A percentile compares a stretch with the other conserved stretches of the same genome.
phyloP scores from a whole-genome alignment of 2,888 invertebrate genomes.

The Teleogryllus oceanicus region DNA sequence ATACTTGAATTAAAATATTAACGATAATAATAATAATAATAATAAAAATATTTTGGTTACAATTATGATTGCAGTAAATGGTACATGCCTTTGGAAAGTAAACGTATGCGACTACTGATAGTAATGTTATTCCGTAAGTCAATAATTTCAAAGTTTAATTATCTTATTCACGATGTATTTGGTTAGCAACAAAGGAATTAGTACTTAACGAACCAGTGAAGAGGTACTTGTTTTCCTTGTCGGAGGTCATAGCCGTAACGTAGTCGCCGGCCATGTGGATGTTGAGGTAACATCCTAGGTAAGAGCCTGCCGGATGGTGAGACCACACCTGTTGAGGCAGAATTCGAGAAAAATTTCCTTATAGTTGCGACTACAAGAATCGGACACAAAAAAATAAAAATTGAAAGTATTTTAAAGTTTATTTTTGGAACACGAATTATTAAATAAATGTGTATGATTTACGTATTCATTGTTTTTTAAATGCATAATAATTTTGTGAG shows the following conservation, averaged over 20 bases:
- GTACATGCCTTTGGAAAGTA: too few relatives aligned
- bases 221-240: constrained; percentile 66
- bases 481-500: not conserved
- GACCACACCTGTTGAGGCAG: constrained; percentile 63
- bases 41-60: too few relatives aligned
- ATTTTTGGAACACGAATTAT: too few relatives aligned
- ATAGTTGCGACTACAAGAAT: not conserved
- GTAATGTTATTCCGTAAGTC: too few relatives aligned
- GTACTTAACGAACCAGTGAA: constrained; percentile 57
- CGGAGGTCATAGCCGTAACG: constrained; percentile 66
- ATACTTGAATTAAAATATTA: too few relatives aligned
- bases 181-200: not conserved
- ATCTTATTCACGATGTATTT: too few relatives aligned
- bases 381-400: not conserved
- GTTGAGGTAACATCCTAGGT: constrained; percentile 65
- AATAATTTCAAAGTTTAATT: too few relatives aligned
- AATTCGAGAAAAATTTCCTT: not conserved
- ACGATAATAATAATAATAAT: too few relatives aligned
- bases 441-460: not conserved
- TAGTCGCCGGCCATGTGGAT: constrained; percentile 65
- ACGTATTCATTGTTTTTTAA: not conserved
- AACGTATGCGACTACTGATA: too few relatives aligned
- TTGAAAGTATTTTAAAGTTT: not conserved
- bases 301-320: constrained; percentile 70
- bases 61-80: too few relatives aligned